A percentile compares a stretch with the other conserved stretches of the same genome.
Conservation (phyloP, 2,113 vertebrate species). For the Boulengeromyrus knoepffleri region DNA sequence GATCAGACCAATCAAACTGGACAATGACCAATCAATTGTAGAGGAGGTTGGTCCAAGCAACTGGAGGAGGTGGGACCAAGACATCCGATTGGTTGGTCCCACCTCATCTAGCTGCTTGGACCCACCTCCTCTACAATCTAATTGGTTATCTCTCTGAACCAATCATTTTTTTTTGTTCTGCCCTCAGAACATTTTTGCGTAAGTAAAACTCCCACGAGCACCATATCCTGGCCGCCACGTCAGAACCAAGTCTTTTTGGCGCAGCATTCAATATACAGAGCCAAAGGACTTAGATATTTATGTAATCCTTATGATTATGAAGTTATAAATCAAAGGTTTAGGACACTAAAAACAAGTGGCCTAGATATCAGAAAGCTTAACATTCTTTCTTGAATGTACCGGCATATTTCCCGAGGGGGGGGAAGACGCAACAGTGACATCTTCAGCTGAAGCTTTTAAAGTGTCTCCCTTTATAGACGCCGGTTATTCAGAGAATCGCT, state of each 20-base stretch:
- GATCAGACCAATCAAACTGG: no score
- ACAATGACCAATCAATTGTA: no score
- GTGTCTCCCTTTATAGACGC: not conserved
- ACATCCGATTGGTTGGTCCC: no score
- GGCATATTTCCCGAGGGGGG: not conserved
- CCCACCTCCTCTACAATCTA: no score
- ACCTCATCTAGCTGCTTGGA: no score
- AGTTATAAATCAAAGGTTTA: not conserved
- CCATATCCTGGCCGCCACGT: not conserved
- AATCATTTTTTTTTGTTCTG: no score
- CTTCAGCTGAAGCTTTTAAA: not conserved
- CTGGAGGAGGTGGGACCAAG: no score
- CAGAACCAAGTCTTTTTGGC: not conserved
- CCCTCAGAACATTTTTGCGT: no score
- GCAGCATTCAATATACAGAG: not conserved
- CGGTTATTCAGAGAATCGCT: not conserved
- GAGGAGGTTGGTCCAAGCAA: not conserved
- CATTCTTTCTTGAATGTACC: not conserved
- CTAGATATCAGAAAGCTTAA: not conserved
- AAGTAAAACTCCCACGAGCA: no score
- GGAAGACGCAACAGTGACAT: not conserved
- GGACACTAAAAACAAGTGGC: slow-evolving; percentile 8
- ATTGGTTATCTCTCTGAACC: no score
- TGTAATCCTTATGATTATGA: slow-evolving; percentile 1
- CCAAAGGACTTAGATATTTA: slow-evolving; percentile 1